Evolutionary conservation across 37 sponge, comb jelly and placozoan species (phyloP).

Genomic region (Theonella swinhoei): DNA sequence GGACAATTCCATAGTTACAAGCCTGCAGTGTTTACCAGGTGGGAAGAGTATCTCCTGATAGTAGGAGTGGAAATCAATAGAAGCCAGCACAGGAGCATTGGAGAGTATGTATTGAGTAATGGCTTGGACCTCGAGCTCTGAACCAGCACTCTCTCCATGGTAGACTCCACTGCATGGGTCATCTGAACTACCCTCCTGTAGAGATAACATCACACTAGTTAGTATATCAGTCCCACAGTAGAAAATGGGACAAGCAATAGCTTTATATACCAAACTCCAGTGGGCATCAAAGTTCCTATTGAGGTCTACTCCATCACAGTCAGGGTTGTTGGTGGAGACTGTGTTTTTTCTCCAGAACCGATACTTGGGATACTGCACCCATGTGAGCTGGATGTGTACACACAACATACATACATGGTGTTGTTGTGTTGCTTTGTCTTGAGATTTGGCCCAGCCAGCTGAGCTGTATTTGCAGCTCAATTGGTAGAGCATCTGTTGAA

Average conservation of each 20-base stretch:
- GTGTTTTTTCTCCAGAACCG: slow-evolving; percentile 83
- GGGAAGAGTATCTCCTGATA: slow-evolving; percentile 70
- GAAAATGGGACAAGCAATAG: too few relatives aligned
- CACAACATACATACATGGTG: not conserved
- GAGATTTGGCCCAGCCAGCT: too few relatives aligned
- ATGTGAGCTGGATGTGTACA: slow-evolving; percentile 46
- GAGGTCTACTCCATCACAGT: slow-evolving; percentile 77
- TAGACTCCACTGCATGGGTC: slow-evolving; percentile 55
- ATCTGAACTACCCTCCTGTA: slow-evolving; percentile 24
- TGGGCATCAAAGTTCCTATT: slow-evolving; percentile 73
- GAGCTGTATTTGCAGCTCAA: too few relatives aligned
- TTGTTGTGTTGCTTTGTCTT: too few relatives aligned
- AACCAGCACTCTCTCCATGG: slow-evolving; percentile 29
- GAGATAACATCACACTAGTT: not conserved
- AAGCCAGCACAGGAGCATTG: slow-evolving; percentile 40
- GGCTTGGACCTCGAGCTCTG: slow-evolving; percentile 65
- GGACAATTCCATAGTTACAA: not conserved
- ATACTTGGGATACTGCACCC: slow-evolving; percentile 70
- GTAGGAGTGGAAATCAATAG: slow-evolving; percentile 82
- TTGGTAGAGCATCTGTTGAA: too few relatives aligned
- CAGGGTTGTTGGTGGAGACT: not conserved
- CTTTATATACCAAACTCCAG: slow-evolving; percentile 58
- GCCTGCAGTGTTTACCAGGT: too few relatives aligned
- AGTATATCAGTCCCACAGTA: not conserved
- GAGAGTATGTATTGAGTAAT: slow-evolving; percentile 42